Base-by-base conservation (phyloP, 2,888 invertebrate species). In the Conops quadrifasciatus region DNA sequence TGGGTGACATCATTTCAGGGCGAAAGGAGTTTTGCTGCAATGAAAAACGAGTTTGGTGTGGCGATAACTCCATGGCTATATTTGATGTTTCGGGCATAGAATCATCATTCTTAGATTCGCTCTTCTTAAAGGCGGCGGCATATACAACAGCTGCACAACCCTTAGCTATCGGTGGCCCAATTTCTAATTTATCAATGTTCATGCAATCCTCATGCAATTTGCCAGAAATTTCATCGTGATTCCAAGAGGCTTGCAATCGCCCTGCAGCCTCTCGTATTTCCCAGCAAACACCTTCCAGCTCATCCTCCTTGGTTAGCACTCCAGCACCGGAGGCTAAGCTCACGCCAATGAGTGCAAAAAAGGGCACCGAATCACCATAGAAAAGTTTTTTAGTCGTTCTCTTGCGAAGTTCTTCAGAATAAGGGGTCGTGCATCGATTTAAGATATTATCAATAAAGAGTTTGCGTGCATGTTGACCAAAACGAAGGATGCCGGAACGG, bases 121-220 rank as follows among this genome's bases (percentile, higher is more conserved):
- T 72, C 36, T 76, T 75, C 75, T 88, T 89, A 66, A 89, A 86
- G 71, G 88, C 88, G 1, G 92, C 92, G 3, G 91, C 89, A 83
- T 94, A 93, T 1, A 95, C 93, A 36, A 92, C 93, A 30, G 93
- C 94, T 75, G 92, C 92, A 81, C 93, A 92, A 19, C 94, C 94
- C 84, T 94, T 93, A 7, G 91, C 93, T 77, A 95, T 91, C 1
- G 90, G 88, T 49, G 90, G 88, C 0, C 93, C 93, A 75, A 94
- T 88, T 71, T 89, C 88, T 72, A 93, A 87, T 79, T 91, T 88
- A 64, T 89, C 87, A 60, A 93, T 85, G 64, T 85, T 86, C 36
- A 36, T 36, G 11, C 89, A 84, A n/a, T 86, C 82, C 19, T 86
- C 82, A 24, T 85, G 84, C 47, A 88, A 82, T 2, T 84, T 84